Evolutionary conservation across 2,888 invertebrate genomes (phyloP).

Genomic region (Caenorhabditis drosophilae): DNA sequence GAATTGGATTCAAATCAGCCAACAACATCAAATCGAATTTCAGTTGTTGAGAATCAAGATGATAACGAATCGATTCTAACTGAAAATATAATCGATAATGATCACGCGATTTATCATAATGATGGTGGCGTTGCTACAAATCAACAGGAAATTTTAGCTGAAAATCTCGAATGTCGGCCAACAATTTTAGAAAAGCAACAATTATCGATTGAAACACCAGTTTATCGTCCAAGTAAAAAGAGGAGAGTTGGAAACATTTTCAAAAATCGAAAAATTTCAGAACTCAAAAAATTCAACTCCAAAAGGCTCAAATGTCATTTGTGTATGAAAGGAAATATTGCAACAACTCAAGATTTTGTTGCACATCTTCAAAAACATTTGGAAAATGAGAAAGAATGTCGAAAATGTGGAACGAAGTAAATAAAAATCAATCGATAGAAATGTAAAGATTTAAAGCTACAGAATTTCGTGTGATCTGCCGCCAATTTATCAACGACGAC

Average conservation of each 20-base stretch:
- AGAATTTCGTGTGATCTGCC: conserved; percentile 82
- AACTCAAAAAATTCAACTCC: neutral
- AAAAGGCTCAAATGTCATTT: conserved; percentile 29
- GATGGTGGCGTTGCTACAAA: too few relatives aligned
- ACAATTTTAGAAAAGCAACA: too few relatives aligned
- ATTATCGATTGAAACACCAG: neutral
- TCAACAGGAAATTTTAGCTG: neutral
- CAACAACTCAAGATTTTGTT: conserved; percentile 20
- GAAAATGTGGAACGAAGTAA: conserved; percentile 73
- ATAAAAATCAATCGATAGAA: conserved; percentile 15
- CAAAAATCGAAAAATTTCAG: neutral
- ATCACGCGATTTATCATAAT: neutral
- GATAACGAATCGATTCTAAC: neutral
- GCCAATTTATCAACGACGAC: conserved; percentile 9
- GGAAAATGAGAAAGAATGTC: conserved; percentile 10
- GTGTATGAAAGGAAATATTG: conserved; percentile 15
- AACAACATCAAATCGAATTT: neutral
- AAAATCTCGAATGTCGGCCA: too few relatives aligned
- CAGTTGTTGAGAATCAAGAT: neutral
- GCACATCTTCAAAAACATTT: conserved; percentile 38
- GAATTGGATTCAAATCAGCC: neutral
- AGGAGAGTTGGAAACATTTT: neutral
- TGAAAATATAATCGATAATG: neutral
- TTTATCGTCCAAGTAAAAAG: too few relatives aligned
- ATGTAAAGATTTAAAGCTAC: conserved; percentile 72